These are phyloP conservation scores for Onchidella celtica DNA, from an alignment of 2,888 invertebrate genomes.

Conservation along the genomic window DNA sequence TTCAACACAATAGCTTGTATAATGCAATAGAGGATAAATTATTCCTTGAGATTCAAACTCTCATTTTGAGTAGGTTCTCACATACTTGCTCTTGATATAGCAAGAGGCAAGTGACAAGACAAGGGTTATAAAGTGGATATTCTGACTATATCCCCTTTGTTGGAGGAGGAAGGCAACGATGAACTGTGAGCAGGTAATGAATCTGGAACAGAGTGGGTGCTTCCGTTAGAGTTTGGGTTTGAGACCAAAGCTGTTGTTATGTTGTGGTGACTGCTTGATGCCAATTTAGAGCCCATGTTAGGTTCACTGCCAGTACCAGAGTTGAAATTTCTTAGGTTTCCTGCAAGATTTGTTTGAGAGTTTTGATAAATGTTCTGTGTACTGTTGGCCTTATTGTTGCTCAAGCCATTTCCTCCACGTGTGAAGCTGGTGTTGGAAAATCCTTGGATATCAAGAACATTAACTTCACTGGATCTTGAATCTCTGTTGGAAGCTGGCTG, in stretches of 20 bases:
- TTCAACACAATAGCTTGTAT: background rate
- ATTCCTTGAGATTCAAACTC: background rate
- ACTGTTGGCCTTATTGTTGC: conserved; percentile 46
- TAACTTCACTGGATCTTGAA: conserved; percentile 40
- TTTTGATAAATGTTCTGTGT: conserved; percentile 38
- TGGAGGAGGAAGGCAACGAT: conserved; percentile 39
- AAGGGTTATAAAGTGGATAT: conserved; percentile 70
- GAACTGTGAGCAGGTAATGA: conserved; percentile 22
- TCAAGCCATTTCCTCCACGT: conserved; percentile 16
- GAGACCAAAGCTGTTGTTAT: conserved; percentile 42
- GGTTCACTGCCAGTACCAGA: conserved; percentile 27
- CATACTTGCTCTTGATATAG: background rate
- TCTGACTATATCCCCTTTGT: conserved; percentile 60
- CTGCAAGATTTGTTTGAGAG: conserved; percentile 3
- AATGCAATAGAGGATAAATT: background rate
- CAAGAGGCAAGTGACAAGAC: background rate
- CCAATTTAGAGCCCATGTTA: conserved; percentile 29
- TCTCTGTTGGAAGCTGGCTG: conserved; percentile 31
- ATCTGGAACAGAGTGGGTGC: conserved; percentile 39
- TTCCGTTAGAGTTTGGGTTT: conserved; percentile 20
- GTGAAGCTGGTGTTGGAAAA: conserved; percentile 41
- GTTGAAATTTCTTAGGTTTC: background rate
- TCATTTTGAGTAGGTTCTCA: background rate
- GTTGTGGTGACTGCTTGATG: conserved; percentile 20
- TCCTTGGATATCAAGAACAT: conserved; percentile 37